These are phyloP conservation scores for Ispidina lecontei DNA, from an alignment of 2,797 vertebrate genomes.

Conservation along the genomic window DNA sequence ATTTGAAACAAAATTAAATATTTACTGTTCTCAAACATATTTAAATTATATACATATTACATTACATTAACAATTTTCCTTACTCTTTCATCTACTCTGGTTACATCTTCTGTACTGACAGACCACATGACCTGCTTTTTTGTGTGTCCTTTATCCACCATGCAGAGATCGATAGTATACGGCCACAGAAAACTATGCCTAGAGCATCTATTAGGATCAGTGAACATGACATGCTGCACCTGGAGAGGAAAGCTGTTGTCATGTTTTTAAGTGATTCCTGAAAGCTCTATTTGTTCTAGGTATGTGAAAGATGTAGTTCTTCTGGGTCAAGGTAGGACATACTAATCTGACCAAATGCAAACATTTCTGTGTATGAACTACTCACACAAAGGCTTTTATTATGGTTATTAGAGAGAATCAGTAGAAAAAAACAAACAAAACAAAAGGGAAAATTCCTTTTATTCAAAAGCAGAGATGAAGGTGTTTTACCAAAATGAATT, in stretches of 20 bases:
- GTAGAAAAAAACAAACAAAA: neutral
- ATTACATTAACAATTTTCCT: neutral
- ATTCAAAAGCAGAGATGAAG: neutral
- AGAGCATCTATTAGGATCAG: neutral
- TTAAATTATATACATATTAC: neutral
- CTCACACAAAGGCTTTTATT: neutral
- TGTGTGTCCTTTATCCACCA: neutral
- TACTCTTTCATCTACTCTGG: neutral
- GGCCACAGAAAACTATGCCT: neutral
- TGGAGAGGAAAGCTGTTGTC: neutral
- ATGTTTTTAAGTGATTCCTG: neutral
- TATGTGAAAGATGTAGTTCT: neutral
- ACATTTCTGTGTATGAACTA: neutral
- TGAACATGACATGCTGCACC: neutral
- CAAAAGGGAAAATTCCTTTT: neutral
- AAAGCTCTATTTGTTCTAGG: neutral
- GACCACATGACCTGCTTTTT: neutral
- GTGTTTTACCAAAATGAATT: neutral
- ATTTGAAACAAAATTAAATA: neutral
- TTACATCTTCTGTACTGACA: neutral
- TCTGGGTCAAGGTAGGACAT: neutral
- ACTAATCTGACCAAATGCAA: neutral
- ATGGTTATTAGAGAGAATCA: neutral
- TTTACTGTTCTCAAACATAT: neutral
- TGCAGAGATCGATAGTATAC: accelerated